These are phyloP conservation scores for Cydia amplana DNA, from an alignment of 1,140 invertebrate species.

Conservation along the genomic window DNA sequence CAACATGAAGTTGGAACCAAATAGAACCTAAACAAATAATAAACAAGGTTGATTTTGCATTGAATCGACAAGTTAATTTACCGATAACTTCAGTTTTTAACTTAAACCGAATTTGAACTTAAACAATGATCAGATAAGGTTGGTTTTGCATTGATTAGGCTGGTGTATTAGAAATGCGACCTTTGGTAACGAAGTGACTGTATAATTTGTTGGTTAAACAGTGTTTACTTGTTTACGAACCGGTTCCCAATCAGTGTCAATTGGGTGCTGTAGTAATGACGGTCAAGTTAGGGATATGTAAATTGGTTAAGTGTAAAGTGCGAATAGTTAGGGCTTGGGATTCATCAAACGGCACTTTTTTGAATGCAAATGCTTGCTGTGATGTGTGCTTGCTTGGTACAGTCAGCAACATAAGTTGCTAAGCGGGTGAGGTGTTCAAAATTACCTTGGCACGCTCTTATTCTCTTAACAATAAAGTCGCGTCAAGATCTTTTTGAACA, in stretches of 20 bases:
- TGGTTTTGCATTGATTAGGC: background rate
- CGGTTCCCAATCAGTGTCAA: constrained; percentile 23
- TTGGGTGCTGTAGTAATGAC: background rate
- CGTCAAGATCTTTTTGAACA: no score
- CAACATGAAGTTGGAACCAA: background rate
- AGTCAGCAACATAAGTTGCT: no score
- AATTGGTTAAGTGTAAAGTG: background rate
- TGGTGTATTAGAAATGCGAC: constrained; percentile 17
- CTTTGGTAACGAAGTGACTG: constrained; percentile 19
- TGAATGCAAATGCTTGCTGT: no score
- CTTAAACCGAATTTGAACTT: background rate
- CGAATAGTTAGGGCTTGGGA: background rate
- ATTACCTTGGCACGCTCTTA: no score
- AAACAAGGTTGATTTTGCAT: background rate
- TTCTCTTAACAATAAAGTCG: no score
- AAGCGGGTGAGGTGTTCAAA: no score
- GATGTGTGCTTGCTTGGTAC: no score
- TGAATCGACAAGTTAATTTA: no score
- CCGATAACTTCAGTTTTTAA: background rate
- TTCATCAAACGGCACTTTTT: no score
- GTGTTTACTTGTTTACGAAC: background rate
- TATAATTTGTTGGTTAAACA: constrained; percentile 21
- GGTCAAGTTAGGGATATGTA: background rate
- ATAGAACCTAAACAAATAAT: background rate
- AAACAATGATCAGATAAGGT: background rate